Evolutionary conservation across 2,888 invertebrate species (phyloP).

Genomic region (Epirrhoe alternata): DNA sequence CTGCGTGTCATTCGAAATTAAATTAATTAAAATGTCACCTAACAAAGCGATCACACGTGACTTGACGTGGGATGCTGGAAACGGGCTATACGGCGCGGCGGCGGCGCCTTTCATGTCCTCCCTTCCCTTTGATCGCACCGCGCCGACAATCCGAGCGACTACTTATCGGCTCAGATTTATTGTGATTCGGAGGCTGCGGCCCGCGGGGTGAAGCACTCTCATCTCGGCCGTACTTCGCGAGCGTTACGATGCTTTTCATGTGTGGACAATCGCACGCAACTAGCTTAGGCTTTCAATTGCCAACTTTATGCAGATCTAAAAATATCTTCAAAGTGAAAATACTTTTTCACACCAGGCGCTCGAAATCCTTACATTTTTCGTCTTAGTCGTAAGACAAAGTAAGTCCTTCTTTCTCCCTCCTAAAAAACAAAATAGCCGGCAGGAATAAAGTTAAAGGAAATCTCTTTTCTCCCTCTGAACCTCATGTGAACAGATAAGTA

Average conservation of each 20-base stretch:
- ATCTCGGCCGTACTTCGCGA: constrained; percentile 52
- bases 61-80: constrained; percentile 68
- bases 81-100: constrained; percentile 53
- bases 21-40: constrained; percentile 75
- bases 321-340: too few relatives aligned
- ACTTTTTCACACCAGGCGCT: too few relatives aligned
- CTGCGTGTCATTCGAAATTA: constrained; percentile 66
- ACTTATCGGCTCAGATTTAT: constrained; percentile 85
- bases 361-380: too few relatives aligned
- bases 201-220: constrained; percentile 64
- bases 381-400: too few relatives aligned
- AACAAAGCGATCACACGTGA: constrained; percentile 57
- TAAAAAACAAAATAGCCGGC: too few relatives aligned
- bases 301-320: background rate
- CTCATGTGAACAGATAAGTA: too few relatives aligned
- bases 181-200: constrained; percentile 80
- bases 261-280: constrained; percentile 57
- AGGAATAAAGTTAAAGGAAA: too few relatives aligned
- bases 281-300: constrained; percentile 3
- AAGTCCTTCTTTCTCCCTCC: too few relatives aligned
- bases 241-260: constrained; percentile 57
- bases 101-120: constrained; percentile 81
- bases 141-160: constrained; percentile 82
- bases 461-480: too few relatives aligned
- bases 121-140: constrained; percentile 80